Evolutionary conservation across 1,140 invertebrate species (phyloP).

Genomic region (Bombyx mori): DNA sequence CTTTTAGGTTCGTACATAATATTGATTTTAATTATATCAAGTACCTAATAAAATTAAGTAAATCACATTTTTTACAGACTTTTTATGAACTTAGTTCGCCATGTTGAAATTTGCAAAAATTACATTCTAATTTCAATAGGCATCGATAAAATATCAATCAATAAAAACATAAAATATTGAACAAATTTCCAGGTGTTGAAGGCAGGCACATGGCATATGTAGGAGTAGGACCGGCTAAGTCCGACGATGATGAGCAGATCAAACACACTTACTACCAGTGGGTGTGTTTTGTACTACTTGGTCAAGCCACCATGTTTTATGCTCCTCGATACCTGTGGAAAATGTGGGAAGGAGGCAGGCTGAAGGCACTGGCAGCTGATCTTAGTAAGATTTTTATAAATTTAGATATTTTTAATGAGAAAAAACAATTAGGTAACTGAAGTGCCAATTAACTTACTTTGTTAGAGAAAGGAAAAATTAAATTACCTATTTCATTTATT

Average conservation of each 20-base stretch:
- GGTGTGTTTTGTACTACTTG: constrained; percentile 86
- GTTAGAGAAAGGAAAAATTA: too few relatives aligned
- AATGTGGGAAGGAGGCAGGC: constrained; percentile 77
- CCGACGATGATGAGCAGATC: constrained; percentile 70
- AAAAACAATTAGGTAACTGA: background rate
- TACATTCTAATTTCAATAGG: background rate
- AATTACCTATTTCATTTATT: too few relatives aligned
- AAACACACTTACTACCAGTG: constrained; percentile 91
- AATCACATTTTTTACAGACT: too few relatives aligned
- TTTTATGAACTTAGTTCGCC: background rate
- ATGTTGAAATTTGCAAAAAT: background rate
- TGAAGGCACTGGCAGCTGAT: constrained; percentile 51
- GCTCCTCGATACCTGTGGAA: constrained; percentile 84
- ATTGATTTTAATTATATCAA: too few relatives aligned
- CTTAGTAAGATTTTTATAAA: constrained; percentile 30
- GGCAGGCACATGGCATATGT: constrained; percentile 46
- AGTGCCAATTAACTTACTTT: too few relatives aligned
- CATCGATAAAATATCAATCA: background rate
- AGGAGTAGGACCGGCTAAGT: constrained; percentile 43
- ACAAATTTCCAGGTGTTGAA: constrained; percentile 26
- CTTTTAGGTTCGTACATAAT: constrained; percentile 43
- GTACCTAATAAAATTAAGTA: too few relatives aligned
- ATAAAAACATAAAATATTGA: background rate
- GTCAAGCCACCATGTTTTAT: constrained; percentile 85
- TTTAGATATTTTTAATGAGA: background rate